These are phyloP conservation scores for Cinclus mexicanus DNA, from an alignment of 2,113 vertebrate species.

Conservation along the genomic window DNA sequence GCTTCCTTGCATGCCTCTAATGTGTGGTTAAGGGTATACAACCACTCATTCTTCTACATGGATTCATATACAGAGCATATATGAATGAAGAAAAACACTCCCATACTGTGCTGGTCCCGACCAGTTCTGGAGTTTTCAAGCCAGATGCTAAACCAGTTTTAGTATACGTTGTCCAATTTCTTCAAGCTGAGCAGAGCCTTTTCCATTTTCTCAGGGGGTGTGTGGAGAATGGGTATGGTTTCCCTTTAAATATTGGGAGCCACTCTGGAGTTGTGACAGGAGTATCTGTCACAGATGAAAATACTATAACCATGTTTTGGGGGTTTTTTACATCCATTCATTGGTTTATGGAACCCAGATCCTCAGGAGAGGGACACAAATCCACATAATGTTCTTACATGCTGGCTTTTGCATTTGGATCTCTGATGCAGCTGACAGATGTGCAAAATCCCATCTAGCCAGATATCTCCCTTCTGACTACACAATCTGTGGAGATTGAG, in stretches of 20 bases:
- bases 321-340: constrained; percentile 34
- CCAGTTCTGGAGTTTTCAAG: background rate
- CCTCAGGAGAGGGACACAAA: constrained; percentile 56
- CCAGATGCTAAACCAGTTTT: background rate
- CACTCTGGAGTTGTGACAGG: background rate
- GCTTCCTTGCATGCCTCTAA: background rate
- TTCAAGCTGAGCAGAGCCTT: background rate
- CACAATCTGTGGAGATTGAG: background rate
- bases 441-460: constrained; percentile 59
- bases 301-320: constrained; percentile 14
- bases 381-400: constrained; percentile 51
- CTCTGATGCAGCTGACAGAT: constrained; percentile 65
- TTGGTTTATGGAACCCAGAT: constrained; percentile 44
- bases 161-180: background rate
- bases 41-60: background rate
- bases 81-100: background rate
- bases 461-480: constrained; percentile 38
- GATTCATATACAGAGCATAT: background rate
- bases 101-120: background rate
- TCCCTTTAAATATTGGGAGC: background rate
- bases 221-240: background rate
- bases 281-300: constrained; percentile 31
- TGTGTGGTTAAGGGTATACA: background rate
- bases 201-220: background rate
- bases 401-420: constrained; percentile 56